phyloP scores from a whole-genome alignment of 2,113 vertebrate species.

The Asarcornis scutulata region DNA sequence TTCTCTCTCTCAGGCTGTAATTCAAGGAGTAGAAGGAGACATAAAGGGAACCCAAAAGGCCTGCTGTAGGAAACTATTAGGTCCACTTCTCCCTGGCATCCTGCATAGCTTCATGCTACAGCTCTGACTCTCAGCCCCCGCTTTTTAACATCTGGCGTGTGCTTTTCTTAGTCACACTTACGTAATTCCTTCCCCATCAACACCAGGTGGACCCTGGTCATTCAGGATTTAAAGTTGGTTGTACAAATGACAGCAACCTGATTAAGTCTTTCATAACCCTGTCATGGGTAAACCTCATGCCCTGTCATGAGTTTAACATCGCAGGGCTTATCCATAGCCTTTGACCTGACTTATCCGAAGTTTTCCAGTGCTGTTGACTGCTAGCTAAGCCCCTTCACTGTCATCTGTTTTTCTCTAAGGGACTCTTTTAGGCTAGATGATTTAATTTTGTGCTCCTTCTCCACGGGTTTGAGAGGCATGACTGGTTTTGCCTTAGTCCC shows the following conservation, averaged over 20 bases:
- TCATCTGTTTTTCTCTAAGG: background rate
- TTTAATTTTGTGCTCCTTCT: background rate
- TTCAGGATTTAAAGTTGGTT: background rate
- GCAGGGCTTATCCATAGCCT: background rate
- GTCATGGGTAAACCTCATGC: background rate
- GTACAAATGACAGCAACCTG: background rate
- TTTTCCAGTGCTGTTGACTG: background rate
- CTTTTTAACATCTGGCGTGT: background rate
- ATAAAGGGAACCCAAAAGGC: background rate
- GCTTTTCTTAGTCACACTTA: slow-evolving; percentile 16
- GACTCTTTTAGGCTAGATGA: background rate
- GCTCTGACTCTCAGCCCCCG: background rate
- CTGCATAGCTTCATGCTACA: background rate
- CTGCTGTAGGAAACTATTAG: background rate
- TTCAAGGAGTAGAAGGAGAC: background rate
- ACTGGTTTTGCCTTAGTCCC: background rate
- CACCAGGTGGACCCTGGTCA: background rate
- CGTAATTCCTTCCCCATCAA: background rate
- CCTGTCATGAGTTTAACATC: background rate
- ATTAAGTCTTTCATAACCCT: slow-evolving; percentile 37
- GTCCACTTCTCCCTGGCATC: background rate
- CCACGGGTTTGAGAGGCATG: background rate
- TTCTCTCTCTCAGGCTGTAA: background rate
- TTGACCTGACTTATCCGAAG: background rate
- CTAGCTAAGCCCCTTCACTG: background rate